These are phyloP conservation scores for Thecophora atra DNA, from an alignment of 2,888 invertebrate species.

Conservation along the genomic window DNA sequence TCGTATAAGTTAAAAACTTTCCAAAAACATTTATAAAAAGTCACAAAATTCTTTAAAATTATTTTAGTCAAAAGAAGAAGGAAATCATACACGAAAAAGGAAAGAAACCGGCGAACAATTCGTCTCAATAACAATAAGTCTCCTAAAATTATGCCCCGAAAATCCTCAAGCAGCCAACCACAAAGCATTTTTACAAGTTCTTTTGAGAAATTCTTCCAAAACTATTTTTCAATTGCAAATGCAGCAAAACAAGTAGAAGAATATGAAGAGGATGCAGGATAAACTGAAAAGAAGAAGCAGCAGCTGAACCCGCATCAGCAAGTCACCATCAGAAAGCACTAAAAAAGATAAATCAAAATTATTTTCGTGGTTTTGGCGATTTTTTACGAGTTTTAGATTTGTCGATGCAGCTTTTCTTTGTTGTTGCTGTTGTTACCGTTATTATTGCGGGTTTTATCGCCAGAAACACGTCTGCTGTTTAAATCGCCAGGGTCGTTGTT, in stretches of 20 bases:
- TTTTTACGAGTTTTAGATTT: slow-evolving; percentile 22
- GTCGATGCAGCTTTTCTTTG: slow-evolving; percentile 14
- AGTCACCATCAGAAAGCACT: not conserved
- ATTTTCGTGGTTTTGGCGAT: slow-evolving; percentile 6
- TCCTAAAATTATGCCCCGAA: slow-evolving; percentile 4
- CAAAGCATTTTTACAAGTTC: not conserved
- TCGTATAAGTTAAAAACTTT: too few species aligned
- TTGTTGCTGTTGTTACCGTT: slow-evolving; percentile 1
- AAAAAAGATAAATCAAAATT: slow-evolving; percentile 3
- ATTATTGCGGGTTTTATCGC: slow-evolving; percentile 5
- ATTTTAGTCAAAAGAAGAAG: too few species aligned
- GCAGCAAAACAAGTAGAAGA: not conserved
- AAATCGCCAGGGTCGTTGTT: not conserved
- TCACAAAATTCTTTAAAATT: too few species aligned
- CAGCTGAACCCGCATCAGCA: not conserved
- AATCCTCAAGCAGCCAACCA: not conserved
- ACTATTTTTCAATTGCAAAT: not conserved
- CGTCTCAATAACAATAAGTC: not conserved
- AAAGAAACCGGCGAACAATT: not conserved
- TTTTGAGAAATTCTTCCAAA: not conserved
- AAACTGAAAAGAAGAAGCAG: not conserved
- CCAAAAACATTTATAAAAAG: too few species aligned
- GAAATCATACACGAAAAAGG: not conserved
- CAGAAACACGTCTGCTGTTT: too few species aligned
- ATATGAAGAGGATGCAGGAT: too few species aligned